Percentiles rank a stretch among this genome's conserved stretches.
Conservation (phyloP, 2,888 invertebrate genomes). For the Eristalinus aeneus region DNA sequence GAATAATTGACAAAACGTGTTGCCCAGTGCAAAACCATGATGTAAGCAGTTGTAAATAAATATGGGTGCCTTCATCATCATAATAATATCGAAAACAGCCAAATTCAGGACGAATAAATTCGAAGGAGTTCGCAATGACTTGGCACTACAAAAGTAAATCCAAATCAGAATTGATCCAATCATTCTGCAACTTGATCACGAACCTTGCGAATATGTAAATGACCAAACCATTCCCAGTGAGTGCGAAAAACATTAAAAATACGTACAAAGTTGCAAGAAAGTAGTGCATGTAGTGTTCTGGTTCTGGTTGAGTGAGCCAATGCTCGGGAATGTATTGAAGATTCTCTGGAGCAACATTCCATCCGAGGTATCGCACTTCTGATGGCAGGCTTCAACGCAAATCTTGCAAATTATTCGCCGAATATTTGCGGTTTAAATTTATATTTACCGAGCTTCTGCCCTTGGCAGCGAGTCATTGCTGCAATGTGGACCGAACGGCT, state of each 20-base stretch:
- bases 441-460: conserved; percentile 60
- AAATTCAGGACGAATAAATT: conserved; percentile 92
- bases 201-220: conserved; percentile 83
- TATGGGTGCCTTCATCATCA: conserved; percentile 93
- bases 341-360: conserved; percentile 89
- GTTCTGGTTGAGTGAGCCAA: conserved; percentile 89
- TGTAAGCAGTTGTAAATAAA: conserved; percentile 92
- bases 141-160: conserved; percentile 73
- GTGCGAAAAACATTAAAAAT: conserved; percentile 87
- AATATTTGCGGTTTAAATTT: neutral
- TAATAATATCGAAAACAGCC: conserved; percentile 90
- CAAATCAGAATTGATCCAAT: neutral
- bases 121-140: conserved; percentile 83
- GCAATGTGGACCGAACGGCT: conserved; percentile 56
- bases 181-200: neutral
- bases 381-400: conserved; percentile 67
- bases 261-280: conserved; percentile 88
- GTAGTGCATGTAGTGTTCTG: conserved; percentile 90
- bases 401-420: neutral
- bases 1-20: conserved; percentile 89
- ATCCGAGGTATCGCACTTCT: conserved; percentile 84
- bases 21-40: conserved; percentile 88
- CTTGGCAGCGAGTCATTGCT: conserved; percentile 50
- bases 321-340: conserved; percentile 89
- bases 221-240: conserved; percentile 91